phyloP scores from a whole-genome alignment of 2,888 invertebrate species.

The Caenorhabditis becei region DNA sequence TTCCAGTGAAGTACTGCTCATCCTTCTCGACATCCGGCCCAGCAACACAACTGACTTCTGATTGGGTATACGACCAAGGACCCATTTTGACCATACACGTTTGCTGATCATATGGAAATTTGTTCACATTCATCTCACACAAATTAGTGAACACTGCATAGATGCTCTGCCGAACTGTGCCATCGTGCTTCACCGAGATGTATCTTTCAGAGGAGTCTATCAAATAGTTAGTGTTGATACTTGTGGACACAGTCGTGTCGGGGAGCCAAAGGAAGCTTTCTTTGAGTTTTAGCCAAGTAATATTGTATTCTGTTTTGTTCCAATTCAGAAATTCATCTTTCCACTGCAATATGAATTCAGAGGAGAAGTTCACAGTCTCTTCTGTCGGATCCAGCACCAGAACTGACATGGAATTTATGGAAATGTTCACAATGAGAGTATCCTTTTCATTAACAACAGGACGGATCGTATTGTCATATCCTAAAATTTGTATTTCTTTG shows the following conservation, averaged over 20 bases:
- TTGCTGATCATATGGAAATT: slow-evolving; percentile 72
- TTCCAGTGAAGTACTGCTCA: slow-evolving; percentile 54
- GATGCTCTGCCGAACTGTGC: slow-evolving; percentile 59
- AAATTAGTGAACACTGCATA: slow-evolving; percentile 69
- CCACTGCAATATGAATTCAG: slow-evolving; percentile 71
- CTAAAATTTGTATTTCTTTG: slow-evolving; percentile 15
- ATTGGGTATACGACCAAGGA: slow-evolving; percentile 70
- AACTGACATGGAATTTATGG: slow-evolving; percentile 57
- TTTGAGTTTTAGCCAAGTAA: slow-evolving; percentile 70
- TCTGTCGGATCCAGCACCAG: slow-evolving; percentile 60
- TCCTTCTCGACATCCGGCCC: slow-evolving; percentile 25
- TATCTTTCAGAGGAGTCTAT: slow-evolving; percentile 62
- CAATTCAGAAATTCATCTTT: slow-evolving; percentile 65
- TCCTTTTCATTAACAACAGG: slow-evolving; percentile 62
- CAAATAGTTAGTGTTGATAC: slow-evolving; percentile 61
- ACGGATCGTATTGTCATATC: slow-evolving; percentile 62
- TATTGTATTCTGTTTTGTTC: slow-evolving; percentile 57
- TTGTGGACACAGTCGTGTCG: slow-evolving; percentile 68
- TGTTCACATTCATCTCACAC: slow-evolving; percentile 71
- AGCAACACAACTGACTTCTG: slow-evolving; percentile 56
- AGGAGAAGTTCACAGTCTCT: slow-evolving; percentile 69
- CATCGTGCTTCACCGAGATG: slow-evolving; percentile 65
- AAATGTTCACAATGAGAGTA: slow-evolving; percentile 53
- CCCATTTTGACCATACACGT: slow-evolving; percentile 67
- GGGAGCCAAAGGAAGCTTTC: slow-evolving; percentile 68